Percentiles rank a stretch among this genome's conserved stretches.
Conservation (phyloP, 2,797 vertebrate species). For the Epinephelus malabaricus region DNA sequence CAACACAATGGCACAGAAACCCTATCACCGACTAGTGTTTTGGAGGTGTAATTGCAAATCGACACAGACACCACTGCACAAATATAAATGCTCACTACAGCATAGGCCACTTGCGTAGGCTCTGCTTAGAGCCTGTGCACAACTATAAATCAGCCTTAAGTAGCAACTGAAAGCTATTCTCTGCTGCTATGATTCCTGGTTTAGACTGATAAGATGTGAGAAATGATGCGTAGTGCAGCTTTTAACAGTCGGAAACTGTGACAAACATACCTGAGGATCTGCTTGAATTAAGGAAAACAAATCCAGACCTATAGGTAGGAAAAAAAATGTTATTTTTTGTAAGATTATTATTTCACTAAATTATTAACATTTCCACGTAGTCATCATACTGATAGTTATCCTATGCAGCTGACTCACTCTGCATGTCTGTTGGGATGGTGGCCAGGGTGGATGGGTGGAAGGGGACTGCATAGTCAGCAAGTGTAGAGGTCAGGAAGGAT, state of each 20-base stretch:
- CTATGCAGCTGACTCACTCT: slow-evolving; percentile 86
- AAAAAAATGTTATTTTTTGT: neutral
- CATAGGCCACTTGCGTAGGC: too few species aligned
- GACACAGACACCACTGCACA: too few species aligned
- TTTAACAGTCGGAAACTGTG: neutral
- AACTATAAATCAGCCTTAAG: too few species aligned
- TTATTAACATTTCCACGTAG: fast-evolving
- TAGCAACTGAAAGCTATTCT: neutral
- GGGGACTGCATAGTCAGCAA: slow-evolving; percentile 93
- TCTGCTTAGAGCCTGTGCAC: too few species aligned
- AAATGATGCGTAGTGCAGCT: neutral
- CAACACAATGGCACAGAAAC: too few species aligned
- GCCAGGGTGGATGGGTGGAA: slow-evolving; percentile 93
- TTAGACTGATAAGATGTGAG: neutral
- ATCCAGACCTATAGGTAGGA: slow-evolving; percentile 91
- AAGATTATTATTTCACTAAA: too few species aligned
- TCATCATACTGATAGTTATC: neutral
- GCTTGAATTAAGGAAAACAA: slow-evolving; percentile 96
- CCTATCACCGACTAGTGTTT: too few species aligned
- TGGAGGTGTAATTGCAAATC: too few species aligned
- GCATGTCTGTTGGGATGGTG: slow-evolving; percentile 93
- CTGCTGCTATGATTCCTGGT: neutral
- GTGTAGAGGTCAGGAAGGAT: slow-evolving; percentile 90
- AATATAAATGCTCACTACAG: too few species aligned
- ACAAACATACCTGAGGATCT: slow-evolving; percentile 91